phyloP scores from a whole-genome alignment of 2,113 vertebrate genomes.

The Otus sunia region DNA sequence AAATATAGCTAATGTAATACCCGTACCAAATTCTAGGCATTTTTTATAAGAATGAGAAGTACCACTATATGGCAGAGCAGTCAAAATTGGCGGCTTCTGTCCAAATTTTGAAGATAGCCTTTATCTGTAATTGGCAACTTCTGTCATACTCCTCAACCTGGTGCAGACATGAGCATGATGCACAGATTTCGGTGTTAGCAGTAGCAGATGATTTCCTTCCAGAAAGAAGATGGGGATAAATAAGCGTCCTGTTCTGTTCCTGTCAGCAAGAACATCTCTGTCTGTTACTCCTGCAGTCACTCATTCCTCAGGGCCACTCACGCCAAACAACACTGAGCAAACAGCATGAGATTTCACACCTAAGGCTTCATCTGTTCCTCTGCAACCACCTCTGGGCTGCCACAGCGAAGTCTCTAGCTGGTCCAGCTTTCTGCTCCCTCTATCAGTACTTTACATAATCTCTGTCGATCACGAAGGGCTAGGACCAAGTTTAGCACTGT shows the following conservation, averaged over 20 bases:
- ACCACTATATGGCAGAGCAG: neutral
- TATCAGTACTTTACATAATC: neutral
- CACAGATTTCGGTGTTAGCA: neutral
- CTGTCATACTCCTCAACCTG: neutral
- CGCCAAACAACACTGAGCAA: neutral
- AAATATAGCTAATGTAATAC: neutral
- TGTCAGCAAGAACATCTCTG: neutral
- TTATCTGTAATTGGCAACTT: constrained; percentile 4
- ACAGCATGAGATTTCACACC: neutral
- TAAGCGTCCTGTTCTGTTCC: constrained; percentile 32
- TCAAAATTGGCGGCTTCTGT: neutral
- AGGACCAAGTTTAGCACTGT: neutral
- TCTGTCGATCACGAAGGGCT: neutral
- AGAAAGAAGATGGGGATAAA: constrained; percentile 18
- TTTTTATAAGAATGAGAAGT: neutral
- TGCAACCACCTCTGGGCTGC: neutral
- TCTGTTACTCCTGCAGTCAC: constrained; percentile 1
- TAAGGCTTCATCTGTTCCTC: neutral
- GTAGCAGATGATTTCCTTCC: constrained; percentile 7
- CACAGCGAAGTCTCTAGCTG: neutral
- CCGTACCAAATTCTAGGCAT: neutral
- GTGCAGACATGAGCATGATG: neutral
- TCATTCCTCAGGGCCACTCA: neutral
- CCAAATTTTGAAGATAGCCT: neutral
- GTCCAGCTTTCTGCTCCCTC: neutral